Evolutionary conservation across 2,113 vertebrate species (phyloP).

Genomic region (Cryptotis parvus): DNA sequence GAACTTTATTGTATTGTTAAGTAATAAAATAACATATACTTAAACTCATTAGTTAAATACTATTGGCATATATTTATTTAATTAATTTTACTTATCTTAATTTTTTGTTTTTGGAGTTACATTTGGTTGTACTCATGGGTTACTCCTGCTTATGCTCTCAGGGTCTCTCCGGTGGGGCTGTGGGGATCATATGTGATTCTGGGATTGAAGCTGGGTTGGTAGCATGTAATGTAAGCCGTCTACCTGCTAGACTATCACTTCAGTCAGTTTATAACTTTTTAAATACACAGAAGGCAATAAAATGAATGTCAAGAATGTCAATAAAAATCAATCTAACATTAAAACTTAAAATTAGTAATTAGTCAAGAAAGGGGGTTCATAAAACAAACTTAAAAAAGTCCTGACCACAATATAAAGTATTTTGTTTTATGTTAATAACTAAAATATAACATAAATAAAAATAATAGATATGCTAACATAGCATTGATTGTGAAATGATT

Average conservation of each 20-base stretch:
- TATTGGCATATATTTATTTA: too few species aligned
- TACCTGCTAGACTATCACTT: too few species aligned
- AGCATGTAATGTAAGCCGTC: too few species aligned
- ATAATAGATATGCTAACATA: neutral
- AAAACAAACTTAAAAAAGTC: neutral
- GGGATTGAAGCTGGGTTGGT: neutral
- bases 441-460: neutral
- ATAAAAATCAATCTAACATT: neutral
- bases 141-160: too few species aligned
- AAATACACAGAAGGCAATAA: neutral
- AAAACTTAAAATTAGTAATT: neutral
- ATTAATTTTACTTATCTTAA: too few species aligned
- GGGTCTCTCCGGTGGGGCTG: too few species aligned
- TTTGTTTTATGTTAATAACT: constrained; percentile 54
- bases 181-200: too few species aligned
- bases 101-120: too few species aligned
- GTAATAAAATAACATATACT: neutral
- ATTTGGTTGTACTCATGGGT: too few species aligned
- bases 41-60: neutral
- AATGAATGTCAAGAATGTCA: neutral
- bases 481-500: constrained; percentile 15
- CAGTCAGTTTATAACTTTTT: too few species aligned
- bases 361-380: neutral
- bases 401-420: neutral
- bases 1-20: constrained; percentile 25